A percentile compares a stretch with the other conserved stretches of the same genome.
Conservation (phyloP, 2,113 vertebrate species). For the Crotalus viridis region DNA sequence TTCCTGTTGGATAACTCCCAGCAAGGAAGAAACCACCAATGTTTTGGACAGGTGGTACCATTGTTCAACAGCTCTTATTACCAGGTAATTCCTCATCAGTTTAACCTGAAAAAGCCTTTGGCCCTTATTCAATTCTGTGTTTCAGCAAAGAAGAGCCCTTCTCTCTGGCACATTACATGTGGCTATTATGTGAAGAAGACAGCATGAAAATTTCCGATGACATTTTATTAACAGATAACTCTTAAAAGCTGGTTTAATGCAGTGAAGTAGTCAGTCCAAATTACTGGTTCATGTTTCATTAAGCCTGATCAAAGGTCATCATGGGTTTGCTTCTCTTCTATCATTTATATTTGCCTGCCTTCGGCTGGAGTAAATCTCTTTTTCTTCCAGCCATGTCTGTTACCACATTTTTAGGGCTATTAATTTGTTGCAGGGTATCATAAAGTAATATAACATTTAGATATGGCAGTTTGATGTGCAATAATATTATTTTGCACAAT, state of each 20-base stretch:
- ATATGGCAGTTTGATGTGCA: constrained; percentile 48
- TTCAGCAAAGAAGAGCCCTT: background rate
- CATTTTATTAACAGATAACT: constrained; percentile 35
- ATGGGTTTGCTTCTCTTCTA: constrained; percentile 40
- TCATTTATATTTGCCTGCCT: constrained; percentile 44
- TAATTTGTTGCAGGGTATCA: constrained; percentile 51
- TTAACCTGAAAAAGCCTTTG: background rate
- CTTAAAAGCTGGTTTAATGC: constrained; percentile 17
- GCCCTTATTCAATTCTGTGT: background rate
- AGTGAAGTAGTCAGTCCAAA: constrained; percentile 4
- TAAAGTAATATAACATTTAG: constrained; percentile 58
- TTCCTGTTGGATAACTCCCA: background rate
- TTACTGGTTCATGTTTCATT: constrained; percentile 24
- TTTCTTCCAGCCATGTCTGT: constrained; percentile 36
- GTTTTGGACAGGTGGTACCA: background rate
- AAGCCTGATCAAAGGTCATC: constrained; percentile 31
- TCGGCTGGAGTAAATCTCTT: constrained; percentile 21
- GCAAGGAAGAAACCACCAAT: background rate
- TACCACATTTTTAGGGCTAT: constrained; percentile 46
- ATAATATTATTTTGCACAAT: constrained; percentile 60
- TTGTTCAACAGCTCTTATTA: background rate
- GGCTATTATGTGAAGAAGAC: background rate
- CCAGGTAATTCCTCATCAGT: background rate
- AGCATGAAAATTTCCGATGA: background rate
- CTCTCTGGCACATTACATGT: background rate